A percentile compares a stretch with the other conserved stretches of the same genome.
phyloP scores from a whole-genome alignment of 1,140 invertebrate species.

The Lasioglossum baleicum region DNA sequence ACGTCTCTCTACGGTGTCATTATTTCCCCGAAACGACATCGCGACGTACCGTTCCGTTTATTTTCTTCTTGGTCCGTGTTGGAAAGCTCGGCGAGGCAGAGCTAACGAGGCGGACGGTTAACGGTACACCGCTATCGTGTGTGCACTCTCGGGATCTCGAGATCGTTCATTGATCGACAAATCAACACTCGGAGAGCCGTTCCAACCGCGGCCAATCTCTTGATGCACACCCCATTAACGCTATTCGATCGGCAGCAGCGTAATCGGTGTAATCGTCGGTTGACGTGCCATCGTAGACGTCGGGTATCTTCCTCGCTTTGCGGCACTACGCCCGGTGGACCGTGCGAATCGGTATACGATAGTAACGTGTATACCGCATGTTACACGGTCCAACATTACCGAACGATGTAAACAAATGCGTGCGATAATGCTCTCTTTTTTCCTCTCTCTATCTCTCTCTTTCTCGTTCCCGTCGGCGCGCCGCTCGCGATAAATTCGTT shows the following conservation, averaged over 20 bases:
- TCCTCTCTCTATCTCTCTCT: neutral
- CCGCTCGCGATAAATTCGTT: neutral
- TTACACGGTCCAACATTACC: neutral
- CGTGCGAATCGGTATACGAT: neutral
- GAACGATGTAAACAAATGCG: slow-evolving; percentile 29
- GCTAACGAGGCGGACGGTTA: neutral
- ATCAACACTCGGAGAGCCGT: slow-evolving; percentile 27
- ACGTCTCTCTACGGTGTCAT: neutral
- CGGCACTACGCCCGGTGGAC: neutral
- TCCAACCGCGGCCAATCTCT: slow-evolving; percentile 33
- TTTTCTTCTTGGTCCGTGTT: neutral
- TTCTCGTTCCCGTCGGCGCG: neutral
- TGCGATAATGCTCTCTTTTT: neutral
- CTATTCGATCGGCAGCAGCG: slow-evolving; percentile 19
- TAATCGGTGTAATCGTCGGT: slow-evolving; percentile 34
- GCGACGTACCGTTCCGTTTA: neutral
- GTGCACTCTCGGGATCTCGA: slow-evolving; percentile 7
- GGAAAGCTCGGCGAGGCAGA: neutral
- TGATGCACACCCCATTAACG: slow-evolving; percentile 28
- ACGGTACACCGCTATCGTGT: neutral
- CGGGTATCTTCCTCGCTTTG: neutral
- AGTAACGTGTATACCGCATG: neutral
- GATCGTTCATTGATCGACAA: slow-evolving; percentile 32
- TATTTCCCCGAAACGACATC: too few relatives aligned
- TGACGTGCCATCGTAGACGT: slow-evolving; percentile 32